Conservation (phyloP, 2,888 invertebrate species). For the Esperia sulphurella region DNA sequence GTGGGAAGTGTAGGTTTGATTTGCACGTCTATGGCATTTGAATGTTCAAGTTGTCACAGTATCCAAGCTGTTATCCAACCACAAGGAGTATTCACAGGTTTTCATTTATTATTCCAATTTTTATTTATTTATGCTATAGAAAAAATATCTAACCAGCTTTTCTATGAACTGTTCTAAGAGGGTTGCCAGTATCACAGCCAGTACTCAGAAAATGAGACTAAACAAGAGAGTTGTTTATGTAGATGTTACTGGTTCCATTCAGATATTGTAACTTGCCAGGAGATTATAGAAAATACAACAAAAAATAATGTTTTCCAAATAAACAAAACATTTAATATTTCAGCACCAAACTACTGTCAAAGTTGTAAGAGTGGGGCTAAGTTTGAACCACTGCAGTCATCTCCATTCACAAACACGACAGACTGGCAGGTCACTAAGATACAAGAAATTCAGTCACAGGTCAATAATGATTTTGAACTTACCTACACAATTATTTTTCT, state of each 20-base stretch:
- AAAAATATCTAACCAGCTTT: too few relatives aligned
- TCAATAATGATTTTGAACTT: constrained; percentile 24
- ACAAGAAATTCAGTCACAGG: constrained; percentile 89
- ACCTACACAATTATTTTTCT: too few relatives aligned
- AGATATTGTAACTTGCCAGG: too few relatives aligned
- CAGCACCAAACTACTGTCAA: constrained; percentile 79
- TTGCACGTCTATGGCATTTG: constrained; percentile 88
- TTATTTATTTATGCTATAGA: too few relatives aligned
- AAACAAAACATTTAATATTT: constrained; percentile 15
- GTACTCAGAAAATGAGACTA: too few relatives aligned
- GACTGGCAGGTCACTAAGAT: constrained; percentile 90
- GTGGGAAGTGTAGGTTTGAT: constrained; percentile 87
- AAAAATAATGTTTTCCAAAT: too few relatives aligned
- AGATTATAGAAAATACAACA: too few relatives aligned
- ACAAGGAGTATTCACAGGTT: constrained; percentile 73
- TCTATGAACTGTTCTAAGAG: too few relatives aligned
- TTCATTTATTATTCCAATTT: too few relatives aligned
- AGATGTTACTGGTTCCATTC: too few relatives aligned
- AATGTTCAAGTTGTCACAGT: constrained; percentile 83
- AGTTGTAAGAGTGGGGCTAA: constrained; percentile 80
- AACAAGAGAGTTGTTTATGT: too few relatives aligned
- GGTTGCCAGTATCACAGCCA: too few relatives aligned
- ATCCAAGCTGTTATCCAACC: constrained; percentile 84
- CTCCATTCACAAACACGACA: constrained; percentile 85
- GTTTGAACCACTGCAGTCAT: constrained; percentile 82